phyloP scores from a whole-genome alignment of 2,113 vertebrate genomes.

The Machaerirhynchus nigripectus region DNA sequence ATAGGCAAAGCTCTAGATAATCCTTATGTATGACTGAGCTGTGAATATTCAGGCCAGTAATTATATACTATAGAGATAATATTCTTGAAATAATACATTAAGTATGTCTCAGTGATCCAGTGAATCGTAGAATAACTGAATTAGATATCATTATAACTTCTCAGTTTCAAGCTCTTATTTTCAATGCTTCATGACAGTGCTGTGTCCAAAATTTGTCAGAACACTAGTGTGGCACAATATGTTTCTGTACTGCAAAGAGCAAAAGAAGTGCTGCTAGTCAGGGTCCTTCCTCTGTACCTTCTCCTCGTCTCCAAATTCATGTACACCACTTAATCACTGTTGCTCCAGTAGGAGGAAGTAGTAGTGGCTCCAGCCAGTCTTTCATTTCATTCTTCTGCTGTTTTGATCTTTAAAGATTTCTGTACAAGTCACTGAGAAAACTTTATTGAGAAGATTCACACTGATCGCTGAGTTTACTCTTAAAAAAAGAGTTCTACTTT shows the following conservation, averaged over 20 bases:
- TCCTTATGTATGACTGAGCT: not conserved
- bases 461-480: not conserved
- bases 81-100: not conserved
- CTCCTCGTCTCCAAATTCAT: not conserved
- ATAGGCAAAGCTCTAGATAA: not conserved
- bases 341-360: not conserved
- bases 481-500: not conserved
- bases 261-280: not conserved
- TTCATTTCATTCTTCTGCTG: not conserved
- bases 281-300: not conserved
- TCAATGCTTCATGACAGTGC: not conserved
- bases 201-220: not conserved
- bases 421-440: not conserved
- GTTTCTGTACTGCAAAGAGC: not conserved
- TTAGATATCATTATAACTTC: not conserved
- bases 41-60: not conserved
- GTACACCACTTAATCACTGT: not conserved
- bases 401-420: not conserved
- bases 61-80: not conserved
- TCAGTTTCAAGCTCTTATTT: not conserved
- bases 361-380: not conserved
- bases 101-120: not conserved
- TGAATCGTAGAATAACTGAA: not conserved
- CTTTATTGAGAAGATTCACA: not conserved
- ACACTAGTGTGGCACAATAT: accelerated